Evolutionary conservation across 1,140 invertebrate species (phyloP), one percentile per base, ranked within the genome.

Genomic region (Neodiprion lecontei): DNA sequence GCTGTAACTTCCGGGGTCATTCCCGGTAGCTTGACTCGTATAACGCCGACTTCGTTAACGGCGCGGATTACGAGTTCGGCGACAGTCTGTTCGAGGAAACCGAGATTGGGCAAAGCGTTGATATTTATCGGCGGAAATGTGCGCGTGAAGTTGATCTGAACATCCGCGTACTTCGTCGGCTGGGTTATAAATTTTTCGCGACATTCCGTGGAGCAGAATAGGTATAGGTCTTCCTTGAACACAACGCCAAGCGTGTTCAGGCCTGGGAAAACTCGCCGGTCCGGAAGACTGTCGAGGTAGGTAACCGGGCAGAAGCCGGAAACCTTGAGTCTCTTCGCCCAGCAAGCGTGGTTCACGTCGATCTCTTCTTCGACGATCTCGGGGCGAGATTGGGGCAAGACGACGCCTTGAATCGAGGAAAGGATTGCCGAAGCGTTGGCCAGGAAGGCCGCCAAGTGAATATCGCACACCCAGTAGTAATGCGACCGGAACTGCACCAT

Each of bases 1-100:
- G 88, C 91, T 1, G 90, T 91, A 9, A 82, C 17, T n/a, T 81
- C 23, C 14, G 86, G 78, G 72, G 81, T 81, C 50, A 92, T 78
- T 7, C 91, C 91, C 3, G 90, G 89, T 74, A 92, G 87, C 74
- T 91, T 89, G 1, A 91, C 91, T 70, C 91, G 83, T 23, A 84
- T n/a, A 4, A 84, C 85, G 72, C 87, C 86, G 0, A 89, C 83
- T 40, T 85, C 82, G 72, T 86, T 89, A 40, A 90, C 85, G 3
- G 89, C 91, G 67, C 88, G 80, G 4, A 90, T 86, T 10, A 92
- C 77, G 11, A 88, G 77, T 68, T 83, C 86, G 0, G 86, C 89
- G 0, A 91, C 77, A n/a, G 87, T 90, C 82, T 91, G 90, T 75
- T 92, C 90, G 9, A 92, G 77, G 79, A 90, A 91, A 3, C 90